These are phyloP conservation scores for Caenorhabditis brenneri DNA, from an alignment of 1,140 invertebrate genomes.

Conservation along the genomic window DNA sequence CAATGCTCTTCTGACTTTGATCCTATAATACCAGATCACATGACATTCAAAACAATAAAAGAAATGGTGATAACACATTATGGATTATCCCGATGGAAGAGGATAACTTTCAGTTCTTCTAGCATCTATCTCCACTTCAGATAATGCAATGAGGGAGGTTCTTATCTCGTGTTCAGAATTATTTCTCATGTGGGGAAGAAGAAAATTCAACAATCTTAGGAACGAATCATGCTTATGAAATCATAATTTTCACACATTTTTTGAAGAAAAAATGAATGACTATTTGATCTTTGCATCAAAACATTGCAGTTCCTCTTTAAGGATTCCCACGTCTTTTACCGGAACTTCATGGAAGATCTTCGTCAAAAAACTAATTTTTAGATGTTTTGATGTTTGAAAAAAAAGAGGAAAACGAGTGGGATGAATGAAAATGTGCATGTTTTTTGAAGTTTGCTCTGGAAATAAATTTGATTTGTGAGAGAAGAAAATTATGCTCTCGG, in stretches of 20 bases:
- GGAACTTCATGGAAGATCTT: constrained; percentile 5
- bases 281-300: background rate
- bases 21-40: background rate
- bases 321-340: background rate
- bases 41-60: background rate
- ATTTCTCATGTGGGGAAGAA: too few species aligned
- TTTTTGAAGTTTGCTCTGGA: background rate
- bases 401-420: background rate
- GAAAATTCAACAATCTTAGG: background rate
- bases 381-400: background rate
- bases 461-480: too few species aligned
- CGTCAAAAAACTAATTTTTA: background rate
- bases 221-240: background rate
- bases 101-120: background rate
- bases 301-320: background rate
- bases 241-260: background rate
- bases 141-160: too few species aligned
- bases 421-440: background rate
- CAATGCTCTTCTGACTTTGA: too few species aligned
- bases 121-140: too few species aligned
- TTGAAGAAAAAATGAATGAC: background rate
- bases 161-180: too few species aligned
- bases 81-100: background rate
- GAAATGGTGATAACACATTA: background rate
- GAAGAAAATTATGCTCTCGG: too few species aligned